phyloP scores from a whole-genome alignment of 2,113 vertebrate species.

The Heptranchias perlo region DNA sequence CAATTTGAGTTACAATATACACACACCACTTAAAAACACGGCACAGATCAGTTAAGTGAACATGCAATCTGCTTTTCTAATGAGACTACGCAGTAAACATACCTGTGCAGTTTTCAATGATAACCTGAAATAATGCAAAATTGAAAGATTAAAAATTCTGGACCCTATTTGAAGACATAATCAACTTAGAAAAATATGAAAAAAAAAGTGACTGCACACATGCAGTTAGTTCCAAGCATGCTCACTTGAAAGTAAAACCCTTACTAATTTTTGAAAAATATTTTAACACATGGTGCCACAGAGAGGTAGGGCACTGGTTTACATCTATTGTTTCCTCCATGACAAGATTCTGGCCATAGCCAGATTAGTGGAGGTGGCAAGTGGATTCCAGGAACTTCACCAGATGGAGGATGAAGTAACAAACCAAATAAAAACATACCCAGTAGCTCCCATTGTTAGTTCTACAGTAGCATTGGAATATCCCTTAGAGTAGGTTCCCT shows the following conservation, averaged over 20 bases:
- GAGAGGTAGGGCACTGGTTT: neutral
- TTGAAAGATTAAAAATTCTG: slow-evolving; percentile 9
- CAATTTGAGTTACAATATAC: neutral
- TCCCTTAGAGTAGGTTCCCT: neutral
- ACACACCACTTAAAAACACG: neutral
- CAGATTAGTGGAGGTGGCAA: neutral
- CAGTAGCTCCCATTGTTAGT: neutral
- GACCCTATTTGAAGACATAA: neutral
- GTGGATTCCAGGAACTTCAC: too few relatives aligned
- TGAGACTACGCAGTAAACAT: neutral
- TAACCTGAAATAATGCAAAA: slow-evolving; percentile 26
- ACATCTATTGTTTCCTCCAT: neutral
- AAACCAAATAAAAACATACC: too few relatives aligned
- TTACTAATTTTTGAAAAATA: neutral
- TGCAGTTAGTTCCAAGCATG: neutral
- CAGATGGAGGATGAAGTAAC: neutral
- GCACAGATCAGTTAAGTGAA: neutral
- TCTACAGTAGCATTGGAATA: neutral
- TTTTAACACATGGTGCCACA: neutral
- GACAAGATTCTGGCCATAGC: neutral
- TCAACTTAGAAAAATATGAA: neutral
- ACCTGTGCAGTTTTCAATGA: slow-evolving; percentile 29
- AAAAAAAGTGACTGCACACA: neutral
- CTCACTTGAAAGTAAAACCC: neutral
- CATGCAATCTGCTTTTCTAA: neutral